phyloP scores from a whole-genome alignment of 2,888 invertebrate species.

The Ptychoptera albimana region DNA sequence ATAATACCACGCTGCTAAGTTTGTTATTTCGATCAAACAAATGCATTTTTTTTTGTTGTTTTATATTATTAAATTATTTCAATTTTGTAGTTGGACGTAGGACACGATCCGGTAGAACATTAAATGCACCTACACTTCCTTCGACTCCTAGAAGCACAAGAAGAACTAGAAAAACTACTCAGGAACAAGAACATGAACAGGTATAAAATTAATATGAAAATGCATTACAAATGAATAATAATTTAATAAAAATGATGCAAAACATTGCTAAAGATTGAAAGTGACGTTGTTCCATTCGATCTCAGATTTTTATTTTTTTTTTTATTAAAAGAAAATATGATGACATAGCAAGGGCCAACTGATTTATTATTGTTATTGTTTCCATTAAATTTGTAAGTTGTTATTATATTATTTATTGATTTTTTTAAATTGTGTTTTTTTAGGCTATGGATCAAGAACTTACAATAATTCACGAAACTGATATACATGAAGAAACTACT shows the following conservation, averaged over 20 bases:
- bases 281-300: slow-evolving; percentile 3
- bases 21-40: neutral
- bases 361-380: slow-evolving; percentile 12
- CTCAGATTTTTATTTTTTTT: neutral
- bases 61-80: too few relatives aligned
- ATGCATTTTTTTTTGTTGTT: neutral
- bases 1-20: slow-evolving; percentile 1
- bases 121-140: slow-evolving; percentile 17
- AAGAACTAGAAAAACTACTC: slow-evolving; percentile 10
- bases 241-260: neutral
- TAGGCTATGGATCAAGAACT: neutral
- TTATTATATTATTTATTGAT: neutral
- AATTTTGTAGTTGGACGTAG: too few relatives aligned
- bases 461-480: neutral
- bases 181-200: slow-evolving; percentile 13
- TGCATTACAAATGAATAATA: neutral
- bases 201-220: neutral
- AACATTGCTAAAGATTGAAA: neutral
- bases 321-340: slow-evolving; percentile 14
- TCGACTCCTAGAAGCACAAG: slow-evolving; percentile 20
- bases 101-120: slow-evolving; percentile 39
- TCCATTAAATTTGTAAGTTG: neutral
- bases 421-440: neutral
- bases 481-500: neutral
- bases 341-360: slow-evolving; percentile 31